Evolutionary conservation across 1,140 invertebrate genomes (phyloP).

Genomic region (Steinernema khuongi): DNA sequence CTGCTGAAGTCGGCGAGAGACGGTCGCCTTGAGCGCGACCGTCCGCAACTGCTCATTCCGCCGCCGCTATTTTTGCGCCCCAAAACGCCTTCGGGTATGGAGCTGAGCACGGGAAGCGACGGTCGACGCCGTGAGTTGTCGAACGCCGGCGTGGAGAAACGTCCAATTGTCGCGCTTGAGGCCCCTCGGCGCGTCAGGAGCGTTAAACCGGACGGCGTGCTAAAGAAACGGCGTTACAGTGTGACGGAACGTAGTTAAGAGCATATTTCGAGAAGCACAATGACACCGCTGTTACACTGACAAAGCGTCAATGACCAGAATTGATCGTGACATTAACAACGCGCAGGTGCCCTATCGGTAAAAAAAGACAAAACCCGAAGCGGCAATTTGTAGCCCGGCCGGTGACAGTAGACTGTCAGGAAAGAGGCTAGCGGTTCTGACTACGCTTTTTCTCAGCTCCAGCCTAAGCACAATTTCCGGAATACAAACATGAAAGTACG

Average conservation of each 20-base stretch:
- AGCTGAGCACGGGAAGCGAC: slow-evolving; percentile 1
- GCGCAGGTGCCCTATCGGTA: neutral
- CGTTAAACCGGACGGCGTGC: neutral
- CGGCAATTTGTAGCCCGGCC: neutral
- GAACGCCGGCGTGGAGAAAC: neutral
- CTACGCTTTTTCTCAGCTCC: no score
- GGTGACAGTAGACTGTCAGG: no score
- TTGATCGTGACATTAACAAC: neutral
- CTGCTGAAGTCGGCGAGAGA: slow-evolving; percentile 5
- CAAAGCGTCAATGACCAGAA: slow-evolving; percentile 6
- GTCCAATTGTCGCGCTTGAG: slow-evolving; percentile 2
- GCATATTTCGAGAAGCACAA: neutral
- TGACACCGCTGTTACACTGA: neutral
- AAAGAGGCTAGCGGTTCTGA: no score
- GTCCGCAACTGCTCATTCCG: slow-evolving; percentile 10
- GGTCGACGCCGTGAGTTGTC: neutral
- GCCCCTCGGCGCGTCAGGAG: neutral
- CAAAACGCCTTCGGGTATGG: slow-evolving; percentile 11
- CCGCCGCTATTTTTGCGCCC: slow-evolving; percentile 1
- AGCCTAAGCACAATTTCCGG: no score
- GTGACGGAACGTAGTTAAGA: neutral
- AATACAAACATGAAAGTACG: no score
- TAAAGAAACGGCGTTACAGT: slow-evolving; percentile 11
- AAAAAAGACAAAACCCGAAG: neutral
- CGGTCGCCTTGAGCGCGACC: slow-evolving; percentile 2